Percentiles rank a stretch among this genome's conserved stretches.
Conservation (phyloP, 2,797 vertebrate species). For the Huso huso region DNA sequence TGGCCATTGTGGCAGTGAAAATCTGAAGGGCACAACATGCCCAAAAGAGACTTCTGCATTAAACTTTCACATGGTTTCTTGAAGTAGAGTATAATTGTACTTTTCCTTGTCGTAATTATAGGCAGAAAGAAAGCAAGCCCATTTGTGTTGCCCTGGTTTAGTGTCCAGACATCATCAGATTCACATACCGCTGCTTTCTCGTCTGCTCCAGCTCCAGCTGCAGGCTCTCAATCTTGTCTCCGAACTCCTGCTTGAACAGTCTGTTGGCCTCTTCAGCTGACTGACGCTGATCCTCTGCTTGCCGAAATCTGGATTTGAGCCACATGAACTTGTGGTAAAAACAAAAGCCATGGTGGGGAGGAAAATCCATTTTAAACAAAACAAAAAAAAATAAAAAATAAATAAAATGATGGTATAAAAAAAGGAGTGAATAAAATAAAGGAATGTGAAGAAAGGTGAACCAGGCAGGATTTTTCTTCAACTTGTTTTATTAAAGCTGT, state of each 20-base stretch:
- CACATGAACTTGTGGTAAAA: constrained; percentile 84
- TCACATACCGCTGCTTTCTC: constrained; percentile 69
- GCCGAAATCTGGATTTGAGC: constrained; percentile 87
- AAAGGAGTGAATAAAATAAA: constrained; percentile 24
- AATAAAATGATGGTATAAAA: constrained; percentile 37
- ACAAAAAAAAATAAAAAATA: constrained; percentile 31
- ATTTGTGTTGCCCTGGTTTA: not conserved
- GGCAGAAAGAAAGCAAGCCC: not conserved
- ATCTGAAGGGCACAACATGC: too few relatives aligned
- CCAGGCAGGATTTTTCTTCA: constrained; percentile 66
- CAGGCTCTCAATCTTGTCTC: constrained; percentile 93
- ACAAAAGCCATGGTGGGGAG: constrained; percentile 63
- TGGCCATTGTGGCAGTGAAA: too few relatives aligned
- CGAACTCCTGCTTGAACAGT: constrained; percentile 96
- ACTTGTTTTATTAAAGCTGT: constrained; percentile 79
- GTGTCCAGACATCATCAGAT: not conserved
- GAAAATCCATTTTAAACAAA: constrained; percentile 45
- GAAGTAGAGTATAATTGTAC: not conserved
- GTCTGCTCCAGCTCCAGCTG: constrained; percentile 84
- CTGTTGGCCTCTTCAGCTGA: constrained; percentile 81
- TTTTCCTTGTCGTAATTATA: not conserved
- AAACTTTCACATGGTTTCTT: too few relatives aligned
- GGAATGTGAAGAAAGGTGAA: constrained; percentile 54
- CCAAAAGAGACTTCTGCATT: too few relatives aligned
- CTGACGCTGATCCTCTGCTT: constrained; percentile 73